Conservation (phyloP, 2,797 vertebrate species). For the Halcyon leucocephala region DNA sequence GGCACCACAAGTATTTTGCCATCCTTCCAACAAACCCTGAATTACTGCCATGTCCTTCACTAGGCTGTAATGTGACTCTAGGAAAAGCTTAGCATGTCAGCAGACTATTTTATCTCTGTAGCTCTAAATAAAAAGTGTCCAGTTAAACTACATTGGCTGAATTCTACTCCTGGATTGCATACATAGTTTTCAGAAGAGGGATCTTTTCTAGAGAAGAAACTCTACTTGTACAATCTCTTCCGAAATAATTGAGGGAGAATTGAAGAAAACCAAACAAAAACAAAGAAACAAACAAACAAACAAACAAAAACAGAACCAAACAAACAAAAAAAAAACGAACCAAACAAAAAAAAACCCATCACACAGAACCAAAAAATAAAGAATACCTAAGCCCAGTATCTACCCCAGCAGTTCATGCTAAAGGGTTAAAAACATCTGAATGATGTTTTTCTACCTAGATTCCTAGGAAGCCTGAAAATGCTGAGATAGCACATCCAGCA, state of each 20-base stretch:
- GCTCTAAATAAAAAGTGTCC: conserved; percentile 60
- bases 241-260: neutral
- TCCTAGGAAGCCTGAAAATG: neutral
- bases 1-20: neutral
- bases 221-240: neutral
- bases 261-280: neutral
- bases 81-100: conserved; percentile 54
- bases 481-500: neutral
- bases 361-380: neutral
- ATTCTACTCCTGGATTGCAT: neutral
- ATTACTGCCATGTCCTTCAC: conserved; percentile 57
- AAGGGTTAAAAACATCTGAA: neutral
- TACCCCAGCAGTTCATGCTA: neutral
- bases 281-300: neutral
- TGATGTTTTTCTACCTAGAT: neutral
- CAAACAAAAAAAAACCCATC: neutral
- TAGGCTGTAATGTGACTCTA: conserved; percentile 64
- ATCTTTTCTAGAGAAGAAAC: neutral
- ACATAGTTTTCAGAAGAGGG: neutral
- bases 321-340: neutral
- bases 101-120: conserved; percentile 28
- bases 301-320: neutral
- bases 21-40: conserved; percentile 29
- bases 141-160: conserved; percentile 2
- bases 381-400: neutral